Evolutionary conservation across 2,113 vertebrate species (phyloP).

Genomic region (Rhynchomys soricoides): DNA sequence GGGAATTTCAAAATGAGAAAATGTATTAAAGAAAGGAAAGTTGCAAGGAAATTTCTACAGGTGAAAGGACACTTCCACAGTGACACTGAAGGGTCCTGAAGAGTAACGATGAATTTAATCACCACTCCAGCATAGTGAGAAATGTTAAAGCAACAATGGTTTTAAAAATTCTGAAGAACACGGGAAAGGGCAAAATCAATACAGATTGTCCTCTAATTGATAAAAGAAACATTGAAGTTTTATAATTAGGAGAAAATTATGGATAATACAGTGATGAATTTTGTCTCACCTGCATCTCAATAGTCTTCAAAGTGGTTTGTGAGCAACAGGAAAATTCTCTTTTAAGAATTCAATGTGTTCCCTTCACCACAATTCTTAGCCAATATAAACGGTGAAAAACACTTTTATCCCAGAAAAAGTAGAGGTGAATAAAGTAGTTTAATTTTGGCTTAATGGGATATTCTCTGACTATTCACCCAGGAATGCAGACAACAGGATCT

Average conservation of each 20-base stretch:
- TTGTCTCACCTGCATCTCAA: background rate
- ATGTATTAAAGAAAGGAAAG: background rate
- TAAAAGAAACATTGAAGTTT: background rate
- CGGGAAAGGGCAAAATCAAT: background rate
- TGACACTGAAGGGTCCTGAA: background rate
- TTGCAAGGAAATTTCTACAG: background rate
- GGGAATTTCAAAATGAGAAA: background rate
- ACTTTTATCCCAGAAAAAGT: background rate
- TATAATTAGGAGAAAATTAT: background rate
- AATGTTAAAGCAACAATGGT: background rate
- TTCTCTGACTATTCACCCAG: background rate
- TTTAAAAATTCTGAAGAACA: background rate
- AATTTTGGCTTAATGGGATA: background rate
- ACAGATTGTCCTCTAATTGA: background rate
- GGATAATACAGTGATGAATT: background rate
- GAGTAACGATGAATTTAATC: background rate
- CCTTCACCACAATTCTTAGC: background rate
- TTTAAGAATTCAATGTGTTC: background rate
- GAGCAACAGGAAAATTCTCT: background rate
- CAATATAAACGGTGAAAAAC: background rate
- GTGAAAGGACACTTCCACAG: background rate
- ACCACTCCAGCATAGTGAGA: background rate
- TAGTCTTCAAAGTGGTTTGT: background rate
- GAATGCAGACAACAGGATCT: too few species aligned
- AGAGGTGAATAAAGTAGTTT: background rate